These are phyloP conservation scores for Haliaeetus leucogaster DNA, from an alignment of 2,113 vertebrate genomes.

Conservation along the genomic window DNA sequence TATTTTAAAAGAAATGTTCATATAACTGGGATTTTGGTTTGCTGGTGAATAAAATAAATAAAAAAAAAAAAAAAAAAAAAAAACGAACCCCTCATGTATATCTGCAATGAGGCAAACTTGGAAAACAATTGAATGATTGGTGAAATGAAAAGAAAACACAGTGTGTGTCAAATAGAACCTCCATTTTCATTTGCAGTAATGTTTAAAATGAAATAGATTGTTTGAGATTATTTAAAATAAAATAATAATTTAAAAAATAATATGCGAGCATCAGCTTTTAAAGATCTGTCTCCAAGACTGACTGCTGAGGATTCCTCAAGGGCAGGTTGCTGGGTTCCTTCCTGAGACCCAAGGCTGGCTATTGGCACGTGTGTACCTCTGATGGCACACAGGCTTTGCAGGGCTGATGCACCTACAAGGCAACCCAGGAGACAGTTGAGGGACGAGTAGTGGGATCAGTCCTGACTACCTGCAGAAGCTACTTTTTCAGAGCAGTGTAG, in stretches of 20 bases:
- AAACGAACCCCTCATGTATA: rapidly evolving
- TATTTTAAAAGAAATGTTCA: background rate
- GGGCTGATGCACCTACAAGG: background rate
- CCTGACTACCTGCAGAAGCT: background rate
- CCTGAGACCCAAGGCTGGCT: background rate
- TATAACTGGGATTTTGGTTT: background rate
- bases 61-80: no score
- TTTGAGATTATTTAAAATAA: background rate
- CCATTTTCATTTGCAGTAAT: background rate
- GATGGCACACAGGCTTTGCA: background rate
- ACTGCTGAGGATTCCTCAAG: background rate
- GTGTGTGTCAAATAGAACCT: background rate
- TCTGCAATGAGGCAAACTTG: background rate
- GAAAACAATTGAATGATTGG: background rate
- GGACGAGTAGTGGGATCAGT: background rate
- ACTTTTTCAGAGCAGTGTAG: background rate
- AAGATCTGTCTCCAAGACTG: background rate
- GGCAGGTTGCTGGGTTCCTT: background rate
- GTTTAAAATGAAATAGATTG: background rate
- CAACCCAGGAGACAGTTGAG: background rate
- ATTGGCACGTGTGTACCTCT: rapidly evolving
- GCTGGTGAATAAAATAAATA: background rate
- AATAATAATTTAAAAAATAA: background rate
- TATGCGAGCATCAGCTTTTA: background rate
- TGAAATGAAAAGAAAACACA: background rate